Conservation (phyloP, 2,888 invertebrate species). For the Xylota sylvarum region DNA sequence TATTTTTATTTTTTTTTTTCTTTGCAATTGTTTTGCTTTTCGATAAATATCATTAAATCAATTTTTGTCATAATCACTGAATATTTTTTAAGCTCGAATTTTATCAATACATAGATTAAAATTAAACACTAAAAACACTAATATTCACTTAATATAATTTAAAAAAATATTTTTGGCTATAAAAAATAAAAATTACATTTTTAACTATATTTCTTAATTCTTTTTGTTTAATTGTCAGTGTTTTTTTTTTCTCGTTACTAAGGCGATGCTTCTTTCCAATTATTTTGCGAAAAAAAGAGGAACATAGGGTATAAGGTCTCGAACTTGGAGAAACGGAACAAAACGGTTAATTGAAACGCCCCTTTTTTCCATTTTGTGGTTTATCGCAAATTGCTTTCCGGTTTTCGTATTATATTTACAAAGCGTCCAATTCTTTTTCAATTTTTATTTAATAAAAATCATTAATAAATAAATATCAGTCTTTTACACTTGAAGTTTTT, state of each 20-base stretch:
- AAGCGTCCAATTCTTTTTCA: slow-evolving; percentile 62
- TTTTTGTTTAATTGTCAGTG: slow-evolving; percentile 74
- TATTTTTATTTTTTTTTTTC: slow-evolving; percentile 29
- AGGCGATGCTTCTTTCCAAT: slow-evolving; percentile 73
- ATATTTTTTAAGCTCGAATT: slow-evolving; percentile 78
- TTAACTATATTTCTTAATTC: slow-evolving; percentile 71
- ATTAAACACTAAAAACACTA: slow-evolving; percentile 78
- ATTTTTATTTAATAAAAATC: slow-evolving; percentile 76
- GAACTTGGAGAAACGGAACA: slow-evolving; percentile 65
- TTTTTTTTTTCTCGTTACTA: slow-evolving; percentile 73
- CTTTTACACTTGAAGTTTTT: slow-evolving; percentile 80
- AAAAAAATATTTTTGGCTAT: slow-evolving; percentile 79
- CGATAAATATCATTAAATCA: slow-evolving; percentile 81
- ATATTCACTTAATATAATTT: slow-evolving; percentile 79
- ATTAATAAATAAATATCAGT: slow-evolving; percentile 76
- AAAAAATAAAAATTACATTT: slow-evolving; percentile 81
- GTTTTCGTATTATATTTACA: slow-evolving; percentile 76
- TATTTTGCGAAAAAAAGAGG: slow-evolving; percentile 74
- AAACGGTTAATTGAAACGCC: slow-evolving; percentile 60
- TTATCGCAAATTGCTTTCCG: slow-evolving; percentile 78
- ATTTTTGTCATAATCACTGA: slow-evolving; percentile 77
- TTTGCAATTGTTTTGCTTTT: slow-evolving; percentile 19
- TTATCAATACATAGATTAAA: slow-evolving; percentile 73
- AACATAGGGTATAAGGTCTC: slow-evolving; percentile 73
- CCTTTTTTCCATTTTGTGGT: slow-evolving; percentile 61